Conservation (phyloP, 2,113 vertebrate genomes). For the Gobio gobio region DNA sequence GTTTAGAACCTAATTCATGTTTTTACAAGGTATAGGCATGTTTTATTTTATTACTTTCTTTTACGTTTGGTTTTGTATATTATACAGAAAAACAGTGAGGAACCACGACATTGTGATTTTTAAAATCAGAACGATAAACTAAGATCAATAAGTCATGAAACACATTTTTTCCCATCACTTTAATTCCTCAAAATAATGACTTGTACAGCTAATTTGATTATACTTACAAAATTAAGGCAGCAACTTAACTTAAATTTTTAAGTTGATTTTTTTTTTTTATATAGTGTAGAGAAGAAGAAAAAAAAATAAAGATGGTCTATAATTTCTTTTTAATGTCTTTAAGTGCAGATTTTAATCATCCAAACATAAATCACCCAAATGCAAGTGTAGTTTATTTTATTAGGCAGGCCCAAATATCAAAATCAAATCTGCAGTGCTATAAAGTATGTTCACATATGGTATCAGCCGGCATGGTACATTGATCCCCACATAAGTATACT, state of each 20-base stretch:
- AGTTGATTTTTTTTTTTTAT: no score
- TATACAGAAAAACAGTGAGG: neutral
- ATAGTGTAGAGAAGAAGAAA: no score
- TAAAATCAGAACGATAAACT: no score
- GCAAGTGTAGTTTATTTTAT: neutral
- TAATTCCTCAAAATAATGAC: no score
- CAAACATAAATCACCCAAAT: neutral
- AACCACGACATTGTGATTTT: neutral
- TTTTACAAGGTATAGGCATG: neutral
- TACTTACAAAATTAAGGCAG: no score
- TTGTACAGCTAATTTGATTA: no score
- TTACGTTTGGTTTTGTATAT: neutral
- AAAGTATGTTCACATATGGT: neutral
- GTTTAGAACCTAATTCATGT: neutral
- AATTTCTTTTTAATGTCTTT: neutral
- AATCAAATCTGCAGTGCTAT: neutral
- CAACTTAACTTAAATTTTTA: no score
- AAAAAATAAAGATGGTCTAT: neutral
- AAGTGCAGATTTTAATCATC: neutral
- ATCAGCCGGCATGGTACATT: neutral
- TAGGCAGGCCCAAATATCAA: neutral
- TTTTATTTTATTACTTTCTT: neutral
- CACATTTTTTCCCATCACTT: no score
- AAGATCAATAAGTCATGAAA: no score
- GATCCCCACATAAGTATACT: neutral